These are phyloP conservation scores for Torymus tubicola DNA, from an alignment of 2,888 invertebrate genomes.

Conservation along the genomic window DNA sequence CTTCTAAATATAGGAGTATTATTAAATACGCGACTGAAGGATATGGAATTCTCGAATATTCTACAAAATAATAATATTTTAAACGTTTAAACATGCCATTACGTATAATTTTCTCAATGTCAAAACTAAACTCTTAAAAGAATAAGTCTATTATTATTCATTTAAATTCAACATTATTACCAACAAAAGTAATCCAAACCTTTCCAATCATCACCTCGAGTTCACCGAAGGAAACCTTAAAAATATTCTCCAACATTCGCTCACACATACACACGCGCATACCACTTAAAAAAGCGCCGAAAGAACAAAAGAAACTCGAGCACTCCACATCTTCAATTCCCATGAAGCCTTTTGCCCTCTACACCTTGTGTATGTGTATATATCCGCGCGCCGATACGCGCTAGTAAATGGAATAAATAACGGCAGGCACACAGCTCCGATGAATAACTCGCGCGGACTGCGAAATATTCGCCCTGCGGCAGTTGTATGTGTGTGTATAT, in stretches of 20 bases:
- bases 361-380: not conserved
- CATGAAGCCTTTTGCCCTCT: not conserved
- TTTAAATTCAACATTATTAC: no score
- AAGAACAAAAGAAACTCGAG: conserved; percentile 3
- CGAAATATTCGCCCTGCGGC: conserved; percentile 6
- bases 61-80: no score
- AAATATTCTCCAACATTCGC: no score
- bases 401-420: conserved; percentile 46
- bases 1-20: not conserved
- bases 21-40: not conserved
- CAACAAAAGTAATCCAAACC: no score
- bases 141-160: no score
- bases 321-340: conserved; percentile 26
- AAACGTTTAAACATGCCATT: no score
- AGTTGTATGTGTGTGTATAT: no score
- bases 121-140: no score
- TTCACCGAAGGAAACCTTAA: not conserved
- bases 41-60: conserved; percentile 2
- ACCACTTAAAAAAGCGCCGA: no score
- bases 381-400: not conserved
- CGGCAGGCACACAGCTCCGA: conserved; percentile 19
- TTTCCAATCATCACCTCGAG: not conserved
- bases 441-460: conserved; percentile 20
- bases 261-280: no score
- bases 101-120: no score